Base-by-base conservation (phyloP, 1,140 invertebrate genomes). In the Sinonovacula constricta region DNA sequence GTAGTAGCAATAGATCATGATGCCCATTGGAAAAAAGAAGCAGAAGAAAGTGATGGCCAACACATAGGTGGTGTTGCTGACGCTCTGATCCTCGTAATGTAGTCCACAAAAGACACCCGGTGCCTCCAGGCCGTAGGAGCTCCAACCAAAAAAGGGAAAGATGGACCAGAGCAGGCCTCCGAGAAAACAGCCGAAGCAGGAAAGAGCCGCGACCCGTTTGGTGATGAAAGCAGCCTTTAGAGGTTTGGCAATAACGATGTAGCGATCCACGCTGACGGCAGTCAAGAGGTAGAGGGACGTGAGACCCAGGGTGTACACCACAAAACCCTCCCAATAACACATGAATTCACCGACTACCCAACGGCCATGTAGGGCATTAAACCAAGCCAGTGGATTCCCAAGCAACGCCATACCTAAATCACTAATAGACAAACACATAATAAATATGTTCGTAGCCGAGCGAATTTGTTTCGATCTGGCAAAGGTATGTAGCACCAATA, bases 61-160 rank as follows among this genome's bases (percentile, higher is more conserved):
- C 39, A 69, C 66, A 60, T 74, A 83, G 54, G 65, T 66, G 18
- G 34, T 53, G 7, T 22, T 24, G 33, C 28, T 18, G 7, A 45
- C 7, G 28, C 71, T 69, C 34, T 30, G 3, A 14, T 39, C 45
- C 33, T 74, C 39, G 75, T 71, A 81, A 24, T 33, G 33, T 14
- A 83, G 54, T 49, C 82, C 71, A 60, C 82, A 83, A 15, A 68
- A 72, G 2, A 80, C 57, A 0, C 70, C 49, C 26, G 67, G 22
- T 3, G 54, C 51, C 53, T 80, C 81, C 18, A 56, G 33, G 3
- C 49, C 67, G 31, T 71, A 83, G n/a, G 51, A 45, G 49, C 72
- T 77, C 80, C 80, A 83, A 18, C 82, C 80, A 39, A 82, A 14
- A n/a, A 83, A 56, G 10, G 82, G 82, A 59, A 80, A 45, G 10